phyloP scores from a whole-genome alignment of 2,113 vertebrate genomes.

The Rhodinocichla rosea region DNA sequence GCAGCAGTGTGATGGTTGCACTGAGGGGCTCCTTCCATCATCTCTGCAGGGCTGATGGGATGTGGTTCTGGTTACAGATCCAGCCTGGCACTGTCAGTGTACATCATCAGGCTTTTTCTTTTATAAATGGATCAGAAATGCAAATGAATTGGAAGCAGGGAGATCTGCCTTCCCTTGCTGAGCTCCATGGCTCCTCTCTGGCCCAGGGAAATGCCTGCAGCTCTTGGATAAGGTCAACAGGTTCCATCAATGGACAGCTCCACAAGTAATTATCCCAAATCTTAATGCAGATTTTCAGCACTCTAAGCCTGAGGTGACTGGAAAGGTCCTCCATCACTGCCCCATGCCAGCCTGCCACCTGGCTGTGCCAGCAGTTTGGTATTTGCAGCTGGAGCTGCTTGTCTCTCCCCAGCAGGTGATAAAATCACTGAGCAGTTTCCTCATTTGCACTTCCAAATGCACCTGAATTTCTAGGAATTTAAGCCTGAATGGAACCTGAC shows the following conservation, averaged over 20 bases:
- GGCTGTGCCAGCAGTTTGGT: not conserved
- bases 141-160: not conserved
- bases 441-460: not conserved
- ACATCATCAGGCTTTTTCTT: accelerated
- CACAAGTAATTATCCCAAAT: not conserved
- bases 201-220: not conserved
- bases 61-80: not conserved
- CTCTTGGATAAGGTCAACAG: not conserved
- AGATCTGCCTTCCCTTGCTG: not conserved
- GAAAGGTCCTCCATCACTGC: not conserved
- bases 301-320: not conserved
- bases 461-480: conserved; percentile 16
- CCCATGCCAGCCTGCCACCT: not conserved
- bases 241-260: not conserved
- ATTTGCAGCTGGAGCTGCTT: not conserved
- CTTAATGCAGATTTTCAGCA: not conserved
- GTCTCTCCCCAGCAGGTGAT: not conserved
- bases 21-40: not conserved
- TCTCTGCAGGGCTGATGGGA: not conserved
- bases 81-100: not conserved
- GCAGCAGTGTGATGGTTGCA: not conserved
- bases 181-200: not conserved
- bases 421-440: not conserved
- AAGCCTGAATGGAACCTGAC: not conserved
- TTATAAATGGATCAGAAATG: not conserved